These are phyloP conservation scores for Pagetopsis macropterus DNA, from an alignment of 2,797 vertebrate species.

Conservation along the genomic window DNA sequence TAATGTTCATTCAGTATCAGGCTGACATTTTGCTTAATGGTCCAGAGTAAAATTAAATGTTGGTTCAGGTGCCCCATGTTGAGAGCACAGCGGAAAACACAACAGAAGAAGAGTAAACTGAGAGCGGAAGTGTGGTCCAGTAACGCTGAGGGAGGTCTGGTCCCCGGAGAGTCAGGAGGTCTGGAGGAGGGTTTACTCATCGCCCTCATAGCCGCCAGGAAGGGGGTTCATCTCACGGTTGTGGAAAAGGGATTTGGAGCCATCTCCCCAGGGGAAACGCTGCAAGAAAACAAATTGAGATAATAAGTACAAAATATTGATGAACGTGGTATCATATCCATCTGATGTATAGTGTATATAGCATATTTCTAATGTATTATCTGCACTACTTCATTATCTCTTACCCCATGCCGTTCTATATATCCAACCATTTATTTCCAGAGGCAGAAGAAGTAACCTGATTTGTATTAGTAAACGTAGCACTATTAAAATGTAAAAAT, in stretches of 20 bases:
- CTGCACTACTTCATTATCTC: no score
- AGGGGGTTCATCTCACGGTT: slow-evolving; percentile 90
- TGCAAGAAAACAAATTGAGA: slow-evolving; percentile 57
- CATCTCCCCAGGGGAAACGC: slow-evolving; percentile 98
- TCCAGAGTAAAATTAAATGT: slow-evolving; percentile 64
- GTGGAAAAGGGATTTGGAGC: slow-evolving; percentile 91
- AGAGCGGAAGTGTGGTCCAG: slow-evolving; percentile 70
- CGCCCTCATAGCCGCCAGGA: slow-evolving; percentile 91
- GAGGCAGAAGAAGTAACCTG: no score
- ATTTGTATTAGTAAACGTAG: no score
- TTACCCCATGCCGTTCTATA: no score
- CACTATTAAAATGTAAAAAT: no score
- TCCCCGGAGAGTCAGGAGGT: slow-evolving; percentile 68
- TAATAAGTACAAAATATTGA: neutral
- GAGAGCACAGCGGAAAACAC: slow-evolving; percentile 71
- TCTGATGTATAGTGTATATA: no score
- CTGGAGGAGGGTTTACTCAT: slow-evolving; percentile 69
- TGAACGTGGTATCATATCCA: neutral
- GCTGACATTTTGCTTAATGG: slow-evolving; percentile 69
- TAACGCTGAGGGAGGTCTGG: slow-evolving; percentile 68
- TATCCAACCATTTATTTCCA: no score
- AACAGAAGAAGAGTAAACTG: slow-evolving; percentile 67
- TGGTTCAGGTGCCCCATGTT: slow-evolving; percentile 58
- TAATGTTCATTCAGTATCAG: slow-evolving; percentile 64
- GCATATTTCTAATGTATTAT: no score